A percentile compares a stretch with the other conserved stretches of the same genome.
These are phyloP conservation scores for Edolisoma coerulescens DNA, from an alignment of 2,113 vertebrate species.

Conservation along the genomic window DNA sequence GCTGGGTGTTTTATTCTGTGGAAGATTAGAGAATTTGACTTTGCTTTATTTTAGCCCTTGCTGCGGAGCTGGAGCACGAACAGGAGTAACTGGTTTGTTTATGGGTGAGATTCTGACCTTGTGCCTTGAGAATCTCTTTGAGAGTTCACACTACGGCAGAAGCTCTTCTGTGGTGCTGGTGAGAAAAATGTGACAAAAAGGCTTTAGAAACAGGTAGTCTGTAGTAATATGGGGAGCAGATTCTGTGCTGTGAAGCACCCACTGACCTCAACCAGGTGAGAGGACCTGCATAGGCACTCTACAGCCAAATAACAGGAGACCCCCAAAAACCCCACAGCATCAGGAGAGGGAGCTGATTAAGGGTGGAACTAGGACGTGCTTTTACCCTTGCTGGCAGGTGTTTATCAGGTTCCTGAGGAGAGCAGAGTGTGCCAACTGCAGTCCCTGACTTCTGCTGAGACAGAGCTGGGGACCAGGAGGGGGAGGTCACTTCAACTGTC, in stretches of 20 bases:
- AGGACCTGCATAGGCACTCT: not conserved
- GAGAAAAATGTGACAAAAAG: not conserved
- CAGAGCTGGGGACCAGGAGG: not conserved
- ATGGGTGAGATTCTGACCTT: not conserved
- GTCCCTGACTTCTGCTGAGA: not conserved
- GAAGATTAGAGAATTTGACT: constrained; percentile 25
- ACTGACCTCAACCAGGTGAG: accelerated
- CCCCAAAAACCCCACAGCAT: not conserved
- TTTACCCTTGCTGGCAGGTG: not conserved
- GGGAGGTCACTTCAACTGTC: constrained; percentile 25
- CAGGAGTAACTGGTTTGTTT: not conserved
- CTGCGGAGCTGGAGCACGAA: not conserved
- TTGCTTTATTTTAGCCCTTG: not conserved
- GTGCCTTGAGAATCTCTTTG: not conserved
- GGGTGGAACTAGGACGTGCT: not conserved
- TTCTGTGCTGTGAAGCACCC: not conserved
- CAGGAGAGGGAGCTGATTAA: not conserved
- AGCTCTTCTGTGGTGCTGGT: not conserved
- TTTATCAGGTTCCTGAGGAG: not conserved
- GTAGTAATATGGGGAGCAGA: not conserved
- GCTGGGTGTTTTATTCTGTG: not conserved
- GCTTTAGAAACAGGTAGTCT: not conserved
- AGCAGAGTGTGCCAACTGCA: not conserved
- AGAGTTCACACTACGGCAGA: not conserved
- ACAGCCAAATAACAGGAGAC: not conserved